phyloP scores from a whole-genome alignment of 53 echinoderm and acorn worm species.

The Zoroaster sp. region DNA sequence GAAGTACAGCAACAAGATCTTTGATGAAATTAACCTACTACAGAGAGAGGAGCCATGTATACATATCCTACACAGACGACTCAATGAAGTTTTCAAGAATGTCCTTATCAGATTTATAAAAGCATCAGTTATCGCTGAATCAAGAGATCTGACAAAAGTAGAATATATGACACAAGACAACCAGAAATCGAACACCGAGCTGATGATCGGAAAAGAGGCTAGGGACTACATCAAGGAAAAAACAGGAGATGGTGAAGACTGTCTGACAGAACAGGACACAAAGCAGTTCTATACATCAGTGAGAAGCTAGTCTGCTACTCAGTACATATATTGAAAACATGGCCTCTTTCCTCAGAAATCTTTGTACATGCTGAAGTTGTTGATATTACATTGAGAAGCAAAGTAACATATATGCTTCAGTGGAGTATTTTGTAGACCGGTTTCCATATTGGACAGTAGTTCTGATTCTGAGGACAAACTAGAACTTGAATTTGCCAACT shows the following conservation, averaged over 20 bases:
- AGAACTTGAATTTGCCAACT: slow-evolving; percentile 62
- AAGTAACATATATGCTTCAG: slow-evolving; percentile 42
- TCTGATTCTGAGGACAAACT: slow-evolving; percentile 24
- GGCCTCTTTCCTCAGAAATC: slow-evolving; percentile 41
- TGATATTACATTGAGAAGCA: slow-evolving; percentile 39
- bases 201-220: slow-evolving; percentile 65
- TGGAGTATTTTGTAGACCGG: slow-evolving; percentile 49
- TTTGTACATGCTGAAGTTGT: slow-evolving; percentile 56
- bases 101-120: slow-evolving; percentile 61
- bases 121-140: slow-evolving; percentile 26
- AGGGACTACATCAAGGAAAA: slow-evolving; percentile 48
- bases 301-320: slow-evolving; percentile 52
- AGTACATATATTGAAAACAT: slow-evolving; percentile 65
- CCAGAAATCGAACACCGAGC: slow-evolving; percentile 45
- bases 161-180: slow-evolving; percentile 23
- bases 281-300: slow-evolving; percentile 52
- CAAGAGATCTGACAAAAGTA: slow-evolving; percentile 41
- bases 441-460: slow-evolving; percentile 46
- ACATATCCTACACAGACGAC: slow-evolving; percentile 49
- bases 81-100: slow-evolving; percentile 30
- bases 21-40: slow-evolving; percentile 50
- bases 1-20: slow-evolving; percentile 52
- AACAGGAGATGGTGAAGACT: slow-evolving; percentile 8
- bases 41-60: slow-evolving; percentile 64
- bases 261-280: slow-evolving; percentile 53